Evolutionary conservation across 2,113 vertebrate species (phyloP).

Genomic region (Pelusios castaneus): DNA sequence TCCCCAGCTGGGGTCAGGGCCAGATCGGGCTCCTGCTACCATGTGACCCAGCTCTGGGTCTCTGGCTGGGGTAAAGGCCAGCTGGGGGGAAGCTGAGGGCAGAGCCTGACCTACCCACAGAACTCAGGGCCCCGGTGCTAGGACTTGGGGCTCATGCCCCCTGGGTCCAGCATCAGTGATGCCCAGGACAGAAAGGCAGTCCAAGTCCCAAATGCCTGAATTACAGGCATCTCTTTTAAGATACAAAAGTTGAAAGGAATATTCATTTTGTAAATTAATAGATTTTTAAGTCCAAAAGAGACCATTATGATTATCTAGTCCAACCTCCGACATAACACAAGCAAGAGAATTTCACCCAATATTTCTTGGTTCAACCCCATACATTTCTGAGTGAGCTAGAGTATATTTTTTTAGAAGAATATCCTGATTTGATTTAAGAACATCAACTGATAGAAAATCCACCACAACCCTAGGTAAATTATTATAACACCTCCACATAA

Average conservation of each 20-base stretch:
- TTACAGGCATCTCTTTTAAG: neutral
- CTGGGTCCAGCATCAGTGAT: no score
- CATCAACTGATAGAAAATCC: neutral
- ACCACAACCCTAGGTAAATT: neutral
- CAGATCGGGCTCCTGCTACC: no score
- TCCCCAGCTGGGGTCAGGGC: no score
- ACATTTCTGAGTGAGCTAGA: neutral
- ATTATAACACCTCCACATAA: neutral
- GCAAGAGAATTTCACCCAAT: neutral
- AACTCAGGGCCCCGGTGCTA: no score
- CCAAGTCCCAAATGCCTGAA: neutral
- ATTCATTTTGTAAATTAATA: no score
- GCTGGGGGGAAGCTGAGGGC: no score
- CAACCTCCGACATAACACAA: neutral
- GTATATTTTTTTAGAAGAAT: neutral
- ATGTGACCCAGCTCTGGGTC: no score
- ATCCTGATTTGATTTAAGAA: neutral
- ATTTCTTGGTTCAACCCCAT: fast-evolving
- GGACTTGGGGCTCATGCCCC: no score
- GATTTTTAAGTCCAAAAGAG: neutral
- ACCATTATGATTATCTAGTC: neutral
- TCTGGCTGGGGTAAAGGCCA: no score
- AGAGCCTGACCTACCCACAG: no score
- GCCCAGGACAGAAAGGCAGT: no score
- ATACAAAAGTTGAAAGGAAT: neutral